Base-by-base conservation (phyloP, 2,113 vertebrate genomes). In the Hystrix cristata region DNA sequence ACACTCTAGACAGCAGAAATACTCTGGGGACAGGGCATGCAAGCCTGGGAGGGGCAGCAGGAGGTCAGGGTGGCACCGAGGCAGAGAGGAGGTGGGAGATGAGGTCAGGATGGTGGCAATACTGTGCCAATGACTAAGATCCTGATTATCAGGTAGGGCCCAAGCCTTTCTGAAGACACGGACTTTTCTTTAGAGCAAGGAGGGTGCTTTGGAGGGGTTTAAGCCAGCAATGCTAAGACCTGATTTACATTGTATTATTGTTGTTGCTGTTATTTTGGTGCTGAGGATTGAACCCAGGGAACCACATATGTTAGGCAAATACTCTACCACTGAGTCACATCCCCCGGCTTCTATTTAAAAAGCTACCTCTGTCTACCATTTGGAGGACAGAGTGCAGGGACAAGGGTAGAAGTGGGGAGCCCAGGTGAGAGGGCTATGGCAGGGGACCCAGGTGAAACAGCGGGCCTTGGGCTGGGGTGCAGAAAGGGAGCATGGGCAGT, bases 391-490 rank as follows among this genome's bases (percentile, higher is more conserved):
- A 83, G 60, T 27, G 9, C 25, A 46, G 74, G 4, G 27, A 11
- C 53, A 34, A 74, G 62, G 60, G 59, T 7, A 34, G 27, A 71
- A 16, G 21, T 19, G 31, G n/a, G 43, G 64, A 62, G 7, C 34
- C 34, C 10, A 21, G 90, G 57, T 31, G 23, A 14, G 46, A 29
- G 29, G 34, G 34, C 48, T 11, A 7, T 15, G 4, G 10, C 11
- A 1, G 38, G 4, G 46, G 46, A 0, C 38, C 38, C 7, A 31
- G 51, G 34, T 1, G 25, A 29, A 65, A 0, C 1, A 5, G 84
- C 0, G 5, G 31, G 21, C 53, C 72, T 27, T 1, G 38, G 48
- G 38, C 16, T 25, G 11, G 43, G 46, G 19, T 51, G 38, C 3
- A 8, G 23, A 90, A 55, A 64, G 51, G 55, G 48, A 90, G 82